A percentile compares a stretch with the other conserved stretches of the same genome.
Conservation (phyloP, 2,113 vertebrate genomes). For the Periophthalmodon schlosseri region DNA sequence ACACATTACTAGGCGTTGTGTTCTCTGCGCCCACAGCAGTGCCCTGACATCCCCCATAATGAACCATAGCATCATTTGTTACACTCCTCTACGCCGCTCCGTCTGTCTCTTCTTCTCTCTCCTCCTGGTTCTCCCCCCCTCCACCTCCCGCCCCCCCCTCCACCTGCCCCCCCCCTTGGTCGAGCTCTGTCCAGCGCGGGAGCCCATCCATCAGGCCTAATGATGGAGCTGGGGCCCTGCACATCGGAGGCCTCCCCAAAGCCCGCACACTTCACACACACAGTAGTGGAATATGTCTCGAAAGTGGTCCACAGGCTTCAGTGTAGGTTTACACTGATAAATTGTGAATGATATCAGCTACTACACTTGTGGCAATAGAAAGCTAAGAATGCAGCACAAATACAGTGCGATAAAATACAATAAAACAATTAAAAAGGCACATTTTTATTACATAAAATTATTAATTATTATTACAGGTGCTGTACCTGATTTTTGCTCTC, state of each 20-base stretch:
- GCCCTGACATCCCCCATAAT: constrained; percentile 82
- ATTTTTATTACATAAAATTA: background rate
- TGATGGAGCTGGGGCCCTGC: constrained; percentile 75
- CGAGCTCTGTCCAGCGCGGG: constrained; percentile 31
- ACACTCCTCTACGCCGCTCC: constrained; percentile 72
- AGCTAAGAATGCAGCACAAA: too few species aligned
- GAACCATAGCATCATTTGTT: constrained; percentile 79
- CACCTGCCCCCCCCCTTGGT: constrained; percentile 33
- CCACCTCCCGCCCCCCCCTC: constrained; percentile 1
- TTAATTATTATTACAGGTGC: too few species aligned
- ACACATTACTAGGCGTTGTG: constrained; percentile 65
- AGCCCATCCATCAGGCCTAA: constrained; percentile 83
- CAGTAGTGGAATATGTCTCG: background rate
- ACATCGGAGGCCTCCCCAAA: constrained; percentile 61
- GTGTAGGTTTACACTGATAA: background rate
- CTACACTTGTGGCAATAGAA: background rate
- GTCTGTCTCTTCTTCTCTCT: constrained; percentile 53
- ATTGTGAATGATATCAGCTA: constrained; percentile 1
- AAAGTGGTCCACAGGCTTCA: background rate
- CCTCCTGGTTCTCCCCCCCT: constrained; percentile 29
- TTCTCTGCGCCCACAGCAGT: constrained; percentile 81
- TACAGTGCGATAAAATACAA: too few species aligned
- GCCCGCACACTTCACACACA: constrained; percentile 1
- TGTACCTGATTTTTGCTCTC: too few species aligned
- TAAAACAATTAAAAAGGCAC: background rate